Conservation (phyloP, 2,888 invertebrate genomes). For the Girardia tigrina region DNA sequence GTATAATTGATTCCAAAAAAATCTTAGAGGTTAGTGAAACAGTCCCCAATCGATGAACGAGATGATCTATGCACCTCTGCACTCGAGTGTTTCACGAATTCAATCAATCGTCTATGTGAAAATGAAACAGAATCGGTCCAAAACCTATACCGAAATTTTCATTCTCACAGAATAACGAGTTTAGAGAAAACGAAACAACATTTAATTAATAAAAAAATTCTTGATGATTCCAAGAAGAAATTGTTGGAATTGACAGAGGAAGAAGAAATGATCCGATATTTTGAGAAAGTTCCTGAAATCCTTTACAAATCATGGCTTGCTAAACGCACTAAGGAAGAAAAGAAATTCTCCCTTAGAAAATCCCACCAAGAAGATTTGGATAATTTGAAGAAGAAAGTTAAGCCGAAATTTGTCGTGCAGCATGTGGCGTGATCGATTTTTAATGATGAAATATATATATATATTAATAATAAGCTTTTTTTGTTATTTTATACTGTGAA, state of each 20-base stretch:
- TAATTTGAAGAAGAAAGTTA: not conserved
- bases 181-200: not conserved
- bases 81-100: not conserved
- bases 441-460: too few relatives aligned
- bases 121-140: not conserved
- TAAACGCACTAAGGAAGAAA: not conserved
- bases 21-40: too few relatives aligned
- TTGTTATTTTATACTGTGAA: too few relatives aligned
- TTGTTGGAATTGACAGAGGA: not conserved
- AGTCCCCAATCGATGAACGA: not conserved
- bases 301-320: not conserved
- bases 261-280: not conserved
- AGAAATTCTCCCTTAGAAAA: not conserved
- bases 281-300: not conserved
- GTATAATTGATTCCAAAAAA: too few relatives aligned
- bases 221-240: not conserved
- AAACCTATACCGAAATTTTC: not conserved
- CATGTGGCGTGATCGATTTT: not conserved
- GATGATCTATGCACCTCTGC: not conserved
- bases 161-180: not conserved
- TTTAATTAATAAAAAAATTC: not conserved
- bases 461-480: too few relatives aligned
- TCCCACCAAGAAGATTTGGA: not conserved
- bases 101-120: not conserved
- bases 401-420: not conserved